Percentiles rank a stretch among this genome's conserved stretches.
Conservation (phyloP, 1,140 invertebrate species). For the Drosophila obscura region DNA sequence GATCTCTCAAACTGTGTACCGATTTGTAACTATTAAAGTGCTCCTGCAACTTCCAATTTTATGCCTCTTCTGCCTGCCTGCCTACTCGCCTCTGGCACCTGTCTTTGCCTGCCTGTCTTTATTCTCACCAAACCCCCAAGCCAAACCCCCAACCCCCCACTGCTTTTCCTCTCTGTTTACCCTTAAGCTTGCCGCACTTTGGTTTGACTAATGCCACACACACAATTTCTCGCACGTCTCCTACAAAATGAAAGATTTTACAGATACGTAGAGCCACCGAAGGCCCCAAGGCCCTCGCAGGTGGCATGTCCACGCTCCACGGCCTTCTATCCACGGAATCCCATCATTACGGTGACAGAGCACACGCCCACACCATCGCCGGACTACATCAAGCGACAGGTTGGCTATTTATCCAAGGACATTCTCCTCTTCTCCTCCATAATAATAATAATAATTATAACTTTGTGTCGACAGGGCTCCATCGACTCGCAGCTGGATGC, state of each 20-base stretch:
- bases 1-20: slow-evolving; percentile 11
- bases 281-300: slow-evolving; percentile 67
- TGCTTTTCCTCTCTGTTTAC: slow-evolving; percentile 1
- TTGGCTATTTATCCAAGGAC: slow-evolving; percentile 62
- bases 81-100: slow-evolving; percentile 35
- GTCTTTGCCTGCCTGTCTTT: slow-evolving; percentile 25
- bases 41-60: not conserved
- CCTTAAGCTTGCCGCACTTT: slow-evolving; percentile 50
- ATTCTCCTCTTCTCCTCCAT: not conserved
- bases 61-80: slow-evolving; percentile 21
- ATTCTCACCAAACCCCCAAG: not conserved
- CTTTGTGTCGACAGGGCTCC: slow-evolving; percentile 86
- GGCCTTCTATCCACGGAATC: slow-evolving; percentile 88
- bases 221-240: slow-evolving; percentile 56
- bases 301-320: slow-evolving; percentile 69
- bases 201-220: slow-evolving; percentile 71
- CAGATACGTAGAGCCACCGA: slow-evolving; percentile 83
- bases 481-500: slow-evolving; percentile 91
- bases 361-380: slow-evolving; percentile 95
- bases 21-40: not conserved
- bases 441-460: not conserved
- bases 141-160: not conserved
- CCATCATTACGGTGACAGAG: slow-evolving; percentile 98
- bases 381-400: slow-evolving; percentile 91
- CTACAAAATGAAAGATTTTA: slow-evolving; percentile 82